These are phyloP conservation scores for Agonopterix heracliana DNA, from an alignment of 2,888 invertebrate genomes.

Conservation along the genomic window DNA sequence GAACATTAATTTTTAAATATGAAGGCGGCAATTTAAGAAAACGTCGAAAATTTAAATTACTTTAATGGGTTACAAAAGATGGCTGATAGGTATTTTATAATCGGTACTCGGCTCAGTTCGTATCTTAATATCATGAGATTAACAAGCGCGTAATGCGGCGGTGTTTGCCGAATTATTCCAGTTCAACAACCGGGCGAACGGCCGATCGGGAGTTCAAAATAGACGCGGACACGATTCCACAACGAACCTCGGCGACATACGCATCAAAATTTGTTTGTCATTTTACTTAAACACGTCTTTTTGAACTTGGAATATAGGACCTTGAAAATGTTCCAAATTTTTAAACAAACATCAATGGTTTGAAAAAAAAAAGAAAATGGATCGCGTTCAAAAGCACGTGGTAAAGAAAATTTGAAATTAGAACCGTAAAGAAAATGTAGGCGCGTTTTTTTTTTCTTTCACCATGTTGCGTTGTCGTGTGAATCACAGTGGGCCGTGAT, in stretches of 20 bases:
- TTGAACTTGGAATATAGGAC: slow-evolving; percentile 3
- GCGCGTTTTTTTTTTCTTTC: slow-evolving; percentile 14
- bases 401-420: slow-evolving; percentile 22
- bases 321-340: not conserved
- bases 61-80: slow-evolving; percentile 8
- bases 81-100: slow-evolving; percentile 35
- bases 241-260: slow-evolving; percentile 40
- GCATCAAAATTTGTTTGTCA: slow-evolving; percentile 33
- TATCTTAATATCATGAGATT: slow-evolving; percentile 55
- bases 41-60: slow-evolving; percentile 5
- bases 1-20: not conserved
- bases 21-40: not conserved
- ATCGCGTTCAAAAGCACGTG: slow-evolving; percentile 20
- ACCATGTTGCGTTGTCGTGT: slow-evolving; percentile 18
- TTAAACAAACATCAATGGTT: slow-evolving; percentile 18
- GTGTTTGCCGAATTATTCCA: slow-evolving; percentile 75
- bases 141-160: slow-evolving; percentile 64
- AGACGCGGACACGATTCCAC: slow-evolving; percentile 58
- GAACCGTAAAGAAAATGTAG: slow-evolving; percentile 10
- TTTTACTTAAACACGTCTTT: not conserved
- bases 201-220: slow-evolving; percentile 69
- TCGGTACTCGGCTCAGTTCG: slow-evolving; percentile 32
- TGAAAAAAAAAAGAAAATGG: slow-evolving; percentile 10
- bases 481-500: slow-evolving; percentile 25
- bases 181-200: slow-evolving; percentile 73